Evolutionary conservation across 2,797 vertebrate species (phyloP).

Genomic region (Acipenser ruthenus): DNA sequence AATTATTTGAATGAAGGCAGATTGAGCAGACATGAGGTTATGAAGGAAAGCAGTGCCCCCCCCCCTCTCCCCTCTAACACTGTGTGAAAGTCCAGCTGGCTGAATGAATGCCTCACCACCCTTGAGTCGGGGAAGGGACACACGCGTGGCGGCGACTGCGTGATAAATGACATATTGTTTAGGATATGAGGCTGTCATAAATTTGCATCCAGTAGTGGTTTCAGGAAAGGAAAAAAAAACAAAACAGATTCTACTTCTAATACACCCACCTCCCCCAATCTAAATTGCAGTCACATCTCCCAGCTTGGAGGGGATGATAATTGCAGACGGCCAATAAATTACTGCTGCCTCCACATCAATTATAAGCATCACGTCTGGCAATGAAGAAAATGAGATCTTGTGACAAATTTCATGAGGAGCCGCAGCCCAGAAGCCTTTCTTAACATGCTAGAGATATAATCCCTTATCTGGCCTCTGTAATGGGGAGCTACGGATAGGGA

Average conservation of each 20-base stretch:
- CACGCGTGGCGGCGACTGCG: conserved; percentile 18
- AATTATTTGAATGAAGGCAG: too few relatives aligned
- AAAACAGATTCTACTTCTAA: conserved; percentile 43
- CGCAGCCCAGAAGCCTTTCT: conserved; percentile 74
- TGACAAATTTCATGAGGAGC: conserved; percentile 74
- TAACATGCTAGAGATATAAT: conserved; percentile 82
- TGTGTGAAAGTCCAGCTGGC: conserved; percentile 62
- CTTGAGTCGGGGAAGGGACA: conserved; percentile 4
- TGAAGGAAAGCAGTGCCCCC: conserved; percentile 21
- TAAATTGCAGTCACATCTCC: conserved; percentile 79
- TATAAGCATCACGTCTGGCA: conserved; percentile 77
- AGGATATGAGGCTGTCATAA: conserved; percentile 44
- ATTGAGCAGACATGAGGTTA: conserved; percentile 35
- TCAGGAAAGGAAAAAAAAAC: conserved; percentile 28
- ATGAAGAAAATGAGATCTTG: conserved; percentile 78
- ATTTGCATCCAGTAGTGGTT: conserved; percentile 45
- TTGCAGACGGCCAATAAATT: conserved; percentile 77
- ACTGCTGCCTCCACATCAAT: conserved; percentile 80
- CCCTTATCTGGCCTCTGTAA: conserved; percentile 80
- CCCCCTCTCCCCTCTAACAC: conserved; percentile 39
- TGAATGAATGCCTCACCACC: conserved; percentile 33
- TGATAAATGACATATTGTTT: conserved; percentile 46
- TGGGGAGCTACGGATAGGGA: conserved; percentile 76
- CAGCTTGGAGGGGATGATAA: conserved; percentile 71
- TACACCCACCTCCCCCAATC: conserved; percentile 30